Base-by-base conservation (phyloP, 2,797 vertebrate species). In the Pangasius krempfi region DNA sequence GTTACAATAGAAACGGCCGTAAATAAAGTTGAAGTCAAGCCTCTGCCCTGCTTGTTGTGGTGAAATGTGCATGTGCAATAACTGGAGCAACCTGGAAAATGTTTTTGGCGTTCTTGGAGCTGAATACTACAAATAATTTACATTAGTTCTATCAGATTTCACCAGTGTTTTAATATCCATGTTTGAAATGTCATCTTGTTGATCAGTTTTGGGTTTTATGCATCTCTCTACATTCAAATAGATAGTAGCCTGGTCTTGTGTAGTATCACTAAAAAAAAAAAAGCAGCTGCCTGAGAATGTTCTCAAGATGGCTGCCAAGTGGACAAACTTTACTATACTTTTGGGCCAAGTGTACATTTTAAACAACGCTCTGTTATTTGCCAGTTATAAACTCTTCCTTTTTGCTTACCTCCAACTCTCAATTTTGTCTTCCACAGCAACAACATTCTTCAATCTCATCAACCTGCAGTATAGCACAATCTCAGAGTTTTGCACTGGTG, bases 391-490 rank as follows among this genome's bases (percentile, higher is more conserved):
- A 1, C 6, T 62, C 37, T 14, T 47, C 37, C 33, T 76, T 70
- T 1, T 27, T 47, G 76, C 52, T 83, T 81, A 58, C 30, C 64
- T 64, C 4, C 10, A 78, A 78, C 40, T 76, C 33, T 73, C n/a
- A 5, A 68, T 64, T 88, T 64, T 82, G 37, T 88, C 68, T 70
- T 87, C 27, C 44, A 85, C 96, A 99, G 99, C 98, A 66, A 99
- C 99, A 56, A 99, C 99, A 0, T 99, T 99, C 93, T 99, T 99
- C 96, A 99, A 99, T 94, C 98, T 99, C 91, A 98, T 99, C 95
- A 99, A 99, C 96, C 97, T 99, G 93, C 99, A 99, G 94, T 99
- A 99, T 94, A 99, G 99, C 96, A 99, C 99, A 94, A 98, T 99
- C 96, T 99, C 99, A 52, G 98, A 99, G 94, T 99, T 99, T 96